Percentiles rank a stretch among this genome's conserved stretches.
phyloP scores from a whole-genome alignment of 2,797 vertebrate genomes.

The Pipistrellus pipistrellus region DNA sequence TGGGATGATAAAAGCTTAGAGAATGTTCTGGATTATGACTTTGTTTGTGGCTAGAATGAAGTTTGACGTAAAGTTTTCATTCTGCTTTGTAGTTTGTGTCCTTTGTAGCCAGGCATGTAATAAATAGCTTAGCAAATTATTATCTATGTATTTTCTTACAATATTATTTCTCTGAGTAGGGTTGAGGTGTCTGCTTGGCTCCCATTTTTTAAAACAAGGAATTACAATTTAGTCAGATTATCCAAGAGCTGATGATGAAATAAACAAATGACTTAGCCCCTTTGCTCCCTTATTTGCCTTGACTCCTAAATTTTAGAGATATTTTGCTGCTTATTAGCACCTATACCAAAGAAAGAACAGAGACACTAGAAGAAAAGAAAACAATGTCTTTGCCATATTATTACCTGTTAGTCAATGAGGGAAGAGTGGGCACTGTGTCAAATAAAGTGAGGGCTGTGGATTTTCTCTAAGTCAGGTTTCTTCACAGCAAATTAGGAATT shows the following conservation, averaged over 20 bases:
- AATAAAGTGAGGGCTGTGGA: neutral
- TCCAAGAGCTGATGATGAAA: neutral
- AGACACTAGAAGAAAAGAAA: slow-evolving; percentile 12
- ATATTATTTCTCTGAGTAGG: slow-evolving; percentile 9
- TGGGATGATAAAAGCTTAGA: slow-evolving; percentile 44
- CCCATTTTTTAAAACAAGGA: neutral
- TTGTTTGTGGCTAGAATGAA: slow-evolving; percentile 48
- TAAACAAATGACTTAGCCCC: neutral
- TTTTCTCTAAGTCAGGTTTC: slow-evolving; percentile 19
- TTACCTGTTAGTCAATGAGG: neutral
- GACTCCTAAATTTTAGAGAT: slow-evolving; percentile 40
- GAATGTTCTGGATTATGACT: neutral
- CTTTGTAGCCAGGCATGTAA: neutral
- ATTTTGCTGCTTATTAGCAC: neutral
- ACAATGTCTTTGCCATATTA: neutral
- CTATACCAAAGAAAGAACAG: neutral
- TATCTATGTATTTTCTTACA: slow-evolving; percentile 59
- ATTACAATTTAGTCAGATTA: slow-evolving; percentile 10
- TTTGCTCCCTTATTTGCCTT: neutral
- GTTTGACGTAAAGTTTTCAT: slow-evolving; percentile 35
- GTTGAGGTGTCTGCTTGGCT: neutral
- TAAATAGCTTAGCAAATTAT: slow-evolving; percentile 32
- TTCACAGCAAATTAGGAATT: neutral
- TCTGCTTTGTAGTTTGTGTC: slow-evolving; percentile 28
- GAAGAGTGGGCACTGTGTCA: neutral